These are phyloP conservation scores for Noctua janthina DNA, from an alignment of 2,888 invertebrate species.

Conservation along the genomic window DNA sequence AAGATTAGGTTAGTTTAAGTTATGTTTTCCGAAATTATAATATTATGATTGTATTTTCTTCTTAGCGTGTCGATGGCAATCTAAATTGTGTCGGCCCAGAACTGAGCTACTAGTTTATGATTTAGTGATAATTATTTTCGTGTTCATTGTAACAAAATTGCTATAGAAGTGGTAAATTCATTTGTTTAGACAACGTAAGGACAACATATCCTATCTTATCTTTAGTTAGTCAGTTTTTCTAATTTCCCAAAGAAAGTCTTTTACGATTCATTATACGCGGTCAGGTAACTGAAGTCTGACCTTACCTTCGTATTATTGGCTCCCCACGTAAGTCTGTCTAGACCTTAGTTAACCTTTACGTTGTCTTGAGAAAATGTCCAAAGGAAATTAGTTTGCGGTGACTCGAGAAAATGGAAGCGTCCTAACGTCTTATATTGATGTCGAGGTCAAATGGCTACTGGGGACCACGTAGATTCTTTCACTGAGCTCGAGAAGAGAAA, in stretches of 20 bases:
- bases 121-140: neutral
- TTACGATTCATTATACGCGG: neutral
- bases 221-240: neutral
- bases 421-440: conserved; percentile 11
- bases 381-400: neutral
- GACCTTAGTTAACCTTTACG: neutral
- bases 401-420: conserved; percentile 3
- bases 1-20: no score
- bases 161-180: neutral
- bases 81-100: no score
- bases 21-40: no score
- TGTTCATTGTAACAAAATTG: neutral
- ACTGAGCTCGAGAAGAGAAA: neutral
- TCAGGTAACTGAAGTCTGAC: neutral
- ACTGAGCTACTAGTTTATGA: no score
- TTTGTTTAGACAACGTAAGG: neutral
- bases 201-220: neutral
- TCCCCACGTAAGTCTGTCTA: neutral
- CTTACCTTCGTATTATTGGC: neutral
- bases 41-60: no score
- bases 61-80: no score
- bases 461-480: neutral
- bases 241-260: neutral
- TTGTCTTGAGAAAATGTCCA: neutral
- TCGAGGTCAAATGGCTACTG: conserved; percentile 6